A percentile compares a stretch with the other conserved stretches of the same genome.
Evolutionary conservation across 2,888 invertebrate genomes (phyloP).

Genomic region (Hoplodrina blanda): DNA sequence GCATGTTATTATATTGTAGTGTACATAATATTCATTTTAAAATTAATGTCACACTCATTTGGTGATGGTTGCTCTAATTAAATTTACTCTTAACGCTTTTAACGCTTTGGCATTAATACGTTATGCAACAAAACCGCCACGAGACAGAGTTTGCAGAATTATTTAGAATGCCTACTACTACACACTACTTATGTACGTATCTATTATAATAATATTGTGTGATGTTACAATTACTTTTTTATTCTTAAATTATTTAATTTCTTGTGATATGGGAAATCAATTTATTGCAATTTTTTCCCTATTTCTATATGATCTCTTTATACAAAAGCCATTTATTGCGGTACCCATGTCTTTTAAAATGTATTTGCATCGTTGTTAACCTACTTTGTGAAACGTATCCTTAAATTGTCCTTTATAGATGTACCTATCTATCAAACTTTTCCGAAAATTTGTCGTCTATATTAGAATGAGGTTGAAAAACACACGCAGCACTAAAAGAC

Average conservation of each 20-base stretch:
- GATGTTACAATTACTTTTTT: slow-evolving; percentile 44
- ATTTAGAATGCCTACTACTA: slow-evolving; percentile 78
- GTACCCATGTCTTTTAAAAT: slow-evolving; percentile 41
- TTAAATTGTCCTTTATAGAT: neutral
- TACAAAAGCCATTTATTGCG: slow-evolving; percentile 61
- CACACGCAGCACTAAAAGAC: neutral
- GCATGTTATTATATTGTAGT: slow-evolving; percentile 83
- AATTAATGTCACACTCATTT: slow-evolving; percentile 79
- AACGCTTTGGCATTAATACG: slow-evolving; percentile 80
- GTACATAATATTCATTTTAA: slow-evolving; percentile 79
- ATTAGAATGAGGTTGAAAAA: neutral
- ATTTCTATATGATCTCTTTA: slow-evolving; percentile 35
- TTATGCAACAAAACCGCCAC: slow-evolving; percentile 87
- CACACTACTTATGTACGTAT: slow-evolving; percentile 69
- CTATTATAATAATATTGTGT: slow-evolving; percentile 59
- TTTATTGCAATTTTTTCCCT: slow-evolving; percentile 44
- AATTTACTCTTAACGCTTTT: slow-evolving; percentile 78
- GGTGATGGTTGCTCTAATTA: slow-evolving; percentile 79
- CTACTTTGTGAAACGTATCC: neutral
- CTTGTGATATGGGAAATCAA: slow-evolving; percentile 43
- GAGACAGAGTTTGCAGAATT: slow-evolving; percentile 88
- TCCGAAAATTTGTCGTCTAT: neutral
- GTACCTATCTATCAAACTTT: neutral
- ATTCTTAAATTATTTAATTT: slow-evolving; percentile 35
- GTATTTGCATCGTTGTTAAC: slow-evolving; percentile 24